phyloP scores from a whole-genome alignment of 2,888 invertebrate genomes.

The Eristalinus aeneus region DNA sequence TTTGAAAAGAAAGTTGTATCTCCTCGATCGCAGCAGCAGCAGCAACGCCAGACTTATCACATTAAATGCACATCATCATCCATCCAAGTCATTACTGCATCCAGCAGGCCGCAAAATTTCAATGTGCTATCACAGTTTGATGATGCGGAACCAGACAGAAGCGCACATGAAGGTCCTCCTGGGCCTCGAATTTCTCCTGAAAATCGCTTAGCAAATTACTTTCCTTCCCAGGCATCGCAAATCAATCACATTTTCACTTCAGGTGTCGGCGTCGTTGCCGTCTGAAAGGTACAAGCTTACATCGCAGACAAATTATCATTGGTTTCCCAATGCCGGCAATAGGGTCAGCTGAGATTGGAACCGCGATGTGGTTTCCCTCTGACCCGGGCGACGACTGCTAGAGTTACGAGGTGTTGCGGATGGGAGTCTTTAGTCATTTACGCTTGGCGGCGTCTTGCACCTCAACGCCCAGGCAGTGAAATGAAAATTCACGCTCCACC shows the following conservation, averaged over 20 bases:
- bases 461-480: conserved; percentile 38
- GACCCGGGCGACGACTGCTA: not conserved
- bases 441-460: conserved; percentile 51
- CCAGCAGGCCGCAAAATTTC: not conserved
- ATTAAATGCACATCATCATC: conserved; percentile 64
- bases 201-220: conserved; percentile 40
- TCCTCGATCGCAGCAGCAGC: not conserved
- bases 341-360: conserved; percentile 42
- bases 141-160: not conserved
- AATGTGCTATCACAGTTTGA: not conserved
- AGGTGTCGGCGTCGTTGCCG: not conserved
- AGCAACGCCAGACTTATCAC: conserved; percentile 17
- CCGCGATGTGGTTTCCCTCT: not conserved
- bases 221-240: conserved; percentile 39
- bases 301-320: conserved; percentile 46
- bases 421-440: conserved; percentile 52
- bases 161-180: conserved; percentile 33
- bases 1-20: conserved; percentile 53
- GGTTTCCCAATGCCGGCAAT: conserved; percentile 56
- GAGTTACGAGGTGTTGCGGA: not conserved
- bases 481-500: conserved; percentile 59
- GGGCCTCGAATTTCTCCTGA: not conserved
- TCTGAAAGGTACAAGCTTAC: not conserved
- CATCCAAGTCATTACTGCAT: conserved; percentile 42
- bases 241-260: conserved; percentile 58